Evolutionary conservation across 2,888 invertebrate genomes (phyloP).

Genomic region (Clanis bilineata): DNA sequence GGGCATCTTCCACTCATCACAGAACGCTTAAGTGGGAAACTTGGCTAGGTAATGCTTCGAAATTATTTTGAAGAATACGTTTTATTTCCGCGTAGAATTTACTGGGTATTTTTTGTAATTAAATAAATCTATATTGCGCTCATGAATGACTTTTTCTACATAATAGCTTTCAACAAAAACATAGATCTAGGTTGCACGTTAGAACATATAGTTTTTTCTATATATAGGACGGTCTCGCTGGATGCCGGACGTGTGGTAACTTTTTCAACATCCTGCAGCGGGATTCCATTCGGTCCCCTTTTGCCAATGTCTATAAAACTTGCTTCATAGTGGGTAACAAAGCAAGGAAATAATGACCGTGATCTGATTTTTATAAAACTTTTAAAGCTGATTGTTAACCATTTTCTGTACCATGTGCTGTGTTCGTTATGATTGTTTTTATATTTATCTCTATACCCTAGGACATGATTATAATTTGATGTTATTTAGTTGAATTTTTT

Average conservation of each 20-base stretch:
- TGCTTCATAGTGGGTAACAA: conserved; percentile 49
- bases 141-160: background rate
- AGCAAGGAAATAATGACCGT: conserved; percentile 43
- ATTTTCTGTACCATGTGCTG: background rate
- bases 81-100: too few relatives aligned
- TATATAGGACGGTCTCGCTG: conserved; percentile 2
- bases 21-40: too few relatives aligned
- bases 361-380: conserved; percentile 12
- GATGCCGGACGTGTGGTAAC: conserved; percentile 8
- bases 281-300: conserved; percentile 52
- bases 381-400: background rate
- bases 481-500: too few relatives aligned
- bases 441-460: too few relatives aligned
- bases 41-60: too few relatives aligned
- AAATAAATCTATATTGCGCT: background rate
- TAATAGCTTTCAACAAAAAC: background rate
- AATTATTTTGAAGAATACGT: too few relatives aligned
- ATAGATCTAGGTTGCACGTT: background rate
- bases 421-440: background rate
- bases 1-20: too few relatives aligned
- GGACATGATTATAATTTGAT: too few relatives aligned
- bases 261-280: conserved; percentile 44
- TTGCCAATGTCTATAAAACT: conserved; percentile 61
- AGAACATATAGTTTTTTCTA: background rate
- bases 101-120: too few relatives aligned